Conservation (phyloP, 2,888 invertebrate species). For the Dryobota labecula region DNA sequence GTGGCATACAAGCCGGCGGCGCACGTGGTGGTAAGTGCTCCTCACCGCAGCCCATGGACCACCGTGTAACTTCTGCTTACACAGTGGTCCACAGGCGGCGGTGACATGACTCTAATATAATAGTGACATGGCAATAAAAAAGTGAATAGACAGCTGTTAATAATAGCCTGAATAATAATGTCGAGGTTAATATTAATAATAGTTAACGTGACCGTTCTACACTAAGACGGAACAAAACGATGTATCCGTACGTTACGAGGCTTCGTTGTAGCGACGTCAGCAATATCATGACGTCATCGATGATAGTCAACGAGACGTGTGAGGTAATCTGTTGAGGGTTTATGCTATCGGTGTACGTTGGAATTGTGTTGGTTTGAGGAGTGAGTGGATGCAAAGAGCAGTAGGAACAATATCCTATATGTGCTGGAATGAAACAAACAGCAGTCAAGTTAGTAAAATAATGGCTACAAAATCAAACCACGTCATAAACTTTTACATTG, state of each 20-base stretch:
- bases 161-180: background rate
- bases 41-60: no score
- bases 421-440: background rate
- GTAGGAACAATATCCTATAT: no score
- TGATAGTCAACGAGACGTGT: background rate
- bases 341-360: background rate
- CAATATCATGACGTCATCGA: constrained; percentile 11
- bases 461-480: background rate
- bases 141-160: background rate
- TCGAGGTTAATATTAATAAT: background rate
- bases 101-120: no score
- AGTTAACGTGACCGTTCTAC: background rate
- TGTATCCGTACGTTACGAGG: background rate
- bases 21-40: no score
- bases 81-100: no score
- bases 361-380: background rate
- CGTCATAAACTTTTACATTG: no score
- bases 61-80: no score
- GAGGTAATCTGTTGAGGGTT: constrained; percentile 9
- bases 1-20: no score
- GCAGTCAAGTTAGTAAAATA: background rate
- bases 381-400: background rate
- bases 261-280: constrained; percentile 6
- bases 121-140: background rate
- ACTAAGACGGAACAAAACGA: background rate